A percentile compares a stretch with the other conserved stretches of the same genome.
Evolutionary conservation across 1,140 invertebrate species (phyloP).

Genomic region (Temnothorax longispinosus): DNA sequence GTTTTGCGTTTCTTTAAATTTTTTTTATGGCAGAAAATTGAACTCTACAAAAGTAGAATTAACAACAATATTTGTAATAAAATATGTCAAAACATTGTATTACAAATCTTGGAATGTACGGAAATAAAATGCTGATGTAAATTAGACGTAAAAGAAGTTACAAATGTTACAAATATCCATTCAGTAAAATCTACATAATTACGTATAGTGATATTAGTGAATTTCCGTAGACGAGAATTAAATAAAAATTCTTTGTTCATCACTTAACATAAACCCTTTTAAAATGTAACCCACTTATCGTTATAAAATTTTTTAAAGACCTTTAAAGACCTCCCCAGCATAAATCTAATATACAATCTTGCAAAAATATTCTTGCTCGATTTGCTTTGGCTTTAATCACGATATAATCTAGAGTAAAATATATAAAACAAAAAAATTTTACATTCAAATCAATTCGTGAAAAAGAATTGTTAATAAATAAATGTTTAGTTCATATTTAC

Average conservation of each 20-base stretch:
- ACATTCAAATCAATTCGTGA: background rate
- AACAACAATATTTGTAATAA: background rate
- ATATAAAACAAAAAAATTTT: constrained; percentile 7
- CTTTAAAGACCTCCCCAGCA: background rate
- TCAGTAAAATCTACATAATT: constrained; percentile 59
- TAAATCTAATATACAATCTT: constrained; percentile 43
- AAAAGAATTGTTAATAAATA: constrained; percentile 12
- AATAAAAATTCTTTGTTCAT: background rate
- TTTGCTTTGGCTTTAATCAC: constrained; percentile 37
- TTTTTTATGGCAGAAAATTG: background rate
- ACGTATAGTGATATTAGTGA: background rate
- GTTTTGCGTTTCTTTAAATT: background rate
- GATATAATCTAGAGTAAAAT: constrained; percentile 9
- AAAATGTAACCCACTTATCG: background rate
- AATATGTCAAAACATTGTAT: constrained; percentile 1
- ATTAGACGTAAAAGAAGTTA: background rate
- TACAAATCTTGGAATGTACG: constrained; percentile 51
- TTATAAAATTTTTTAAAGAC: background rate
- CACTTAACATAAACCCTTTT: background rate
- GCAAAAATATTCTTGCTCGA: constrained; percentile 44
- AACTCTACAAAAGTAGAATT: constrained; percentile 37
- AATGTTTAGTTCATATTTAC: background rate
- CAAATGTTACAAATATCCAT: constrained; percentile 71
- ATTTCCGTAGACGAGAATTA: background rate
- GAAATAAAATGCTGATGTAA: background rate